These are phyloP conservation scores for Chromoteleia sp. DNA, from an alignment of 2,888 invertebrate genomes.

Conservation along the genomic window DNA sequence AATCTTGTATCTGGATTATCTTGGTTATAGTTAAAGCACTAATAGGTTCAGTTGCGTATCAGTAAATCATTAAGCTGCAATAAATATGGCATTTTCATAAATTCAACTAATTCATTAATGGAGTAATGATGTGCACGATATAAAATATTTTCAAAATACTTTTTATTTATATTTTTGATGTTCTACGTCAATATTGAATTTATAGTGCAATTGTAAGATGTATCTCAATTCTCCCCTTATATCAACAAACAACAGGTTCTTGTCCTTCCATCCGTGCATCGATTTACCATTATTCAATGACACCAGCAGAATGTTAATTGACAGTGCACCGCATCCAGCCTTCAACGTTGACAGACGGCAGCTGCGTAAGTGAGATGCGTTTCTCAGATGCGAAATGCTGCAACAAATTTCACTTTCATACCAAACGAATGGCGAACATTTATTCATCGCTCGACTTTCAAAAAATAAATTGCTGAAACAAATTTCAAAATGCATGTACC, in stretches of 20 bases:
- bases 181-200: too few species aligned
- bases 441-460: not conserved
- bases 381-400: conserved; percentile 10
- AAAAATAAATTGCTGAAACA: not conserved
- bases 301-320: conserved; percentile 59
- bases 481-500: not conserved
- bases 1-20: too few species aligned
- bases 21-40: too few species aligned
- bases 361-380: conserved; percentile 39
- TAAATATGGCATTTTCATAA: too few species aligned
- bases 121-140: too few species aligned
- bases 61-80: too few species aligned
- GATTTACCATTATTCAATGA: conserved; percentile 55
- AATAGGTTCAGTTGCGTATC: too few species aligned
- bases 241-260: conserved; percentile 29
- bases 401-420: conserved; percentile 32
- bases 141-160: not conserved
- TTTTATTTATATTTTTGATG: not conserved
- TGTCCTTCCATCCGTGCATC: conserved; percentile 10
- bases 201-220: not conserved
- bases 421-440: conserved; percentile 1
- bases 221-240: not conserved
- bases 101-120: too few species aligned
- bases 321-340: conserved; percentile 34
- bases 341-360: conserved; percentile 41